Percentiles rank a stretch among this genome's conserved stretches.
Evolutionary conservation across 1,140 invertebrate species (phyloP).

Genomic region (Cyphomyrmex costatus): DNA sequence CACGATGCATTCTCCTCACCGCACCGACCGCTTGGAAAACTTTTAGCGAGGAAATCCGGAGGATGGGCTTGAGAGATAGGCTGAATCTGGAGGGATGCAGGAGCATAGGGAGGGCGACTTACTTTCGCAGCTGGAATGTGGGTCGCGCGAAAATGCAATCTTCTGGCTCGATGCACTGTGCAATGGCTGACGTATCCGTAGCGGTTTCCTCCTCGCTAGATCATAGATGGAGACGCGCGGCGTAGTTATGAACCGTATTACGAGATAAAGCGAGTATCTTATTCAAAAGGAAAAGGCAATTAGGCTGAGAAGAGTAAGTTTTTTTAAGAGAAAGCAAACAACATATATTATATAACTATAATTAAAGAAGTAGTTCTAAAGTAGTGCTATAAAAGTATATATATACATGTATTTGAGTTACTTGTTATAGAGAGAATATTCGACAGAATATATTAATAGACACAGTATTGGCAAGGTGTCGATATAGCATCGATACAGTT

Average conservation of each 20-base stretch:
- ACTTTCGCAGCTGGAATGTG: conserved; percentile 60
- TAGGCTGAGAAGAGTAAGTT: neutral
- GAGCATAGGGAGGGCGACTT: conserved; percentile 35
- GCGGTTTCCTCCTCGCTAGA: conserved; percentile 19
- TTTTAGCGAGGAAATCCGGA: conserved; percentile 68
- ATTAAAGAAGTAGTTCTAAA: neutral
- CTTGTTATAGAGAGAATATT: neutral
- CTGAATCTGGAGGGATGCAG: neutral
- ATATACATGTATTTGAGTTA: no score
- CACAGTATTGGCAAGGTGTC: no score
- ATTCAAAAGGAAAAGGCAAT: conserved; percentile 33
- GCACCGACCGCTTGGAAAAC: conserved; percentile 32
- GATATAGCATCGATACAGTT: neutral
- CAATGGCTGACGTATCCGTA: conserved; percentile 50
- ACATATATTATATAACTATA: neutral
- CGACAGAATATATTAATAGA: no score
- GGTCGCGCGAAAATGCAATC: conserved; percentile 56
- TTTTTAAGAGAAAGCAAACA: neutral
- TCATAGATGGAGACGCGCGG: conserved; percentile 18
- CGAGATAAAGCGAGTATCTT: conserved; percentile 30
- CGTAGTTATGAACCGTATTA: conserved; percentile 28
- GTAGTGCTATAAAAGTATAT: neutral
- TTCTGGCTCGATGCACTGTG: conserved; percentile 51
- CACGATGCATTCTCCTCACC: conserved; percentile 43
- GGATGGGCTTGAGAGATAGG: conserved; percentile 41